Conservation (phyloP, 2,888 invertebrate genomes). For the Elysia crispata region DNA sequence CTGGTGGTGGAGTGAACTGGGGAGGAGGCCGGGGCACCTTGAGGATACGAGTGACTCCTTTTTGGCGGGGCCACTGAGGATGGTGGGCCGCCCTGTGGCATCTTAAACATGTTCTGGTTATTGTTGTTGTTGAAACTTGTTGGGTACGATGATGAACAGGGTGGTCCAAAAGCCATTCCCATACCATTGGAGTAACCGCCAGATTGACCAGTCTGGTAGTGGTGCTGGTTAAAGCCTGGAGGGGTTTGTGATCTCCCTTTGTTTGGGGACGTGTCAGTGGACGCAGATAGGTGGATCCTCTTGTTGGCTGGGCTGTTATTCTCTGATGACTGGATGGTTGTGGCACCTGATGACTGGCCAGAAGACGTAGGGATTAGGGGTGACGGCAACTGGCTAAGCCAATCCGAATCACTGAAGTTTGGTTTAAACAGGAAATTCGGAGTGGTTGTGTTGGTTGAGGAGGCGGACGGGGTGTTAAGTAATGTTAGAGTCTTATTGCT, state of each 20-base stretch:
- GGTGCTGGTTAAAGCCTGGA: constrained; percentile 41
- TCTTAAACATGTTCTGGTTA: constrained; percentile 62
- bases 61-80: constrained; percentile 53
- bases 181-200: background rate
- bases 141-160: constrained; percentile 64
- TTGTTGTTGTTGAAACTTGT: constrained; percentile 60
- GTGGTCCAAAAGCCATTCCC: background rate
- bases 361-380: constrained; percentile 41
- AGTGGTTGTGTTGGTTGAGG: constrained; percentile 35
- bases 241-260: constrained; percentile 52
- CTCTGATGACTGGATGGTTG: constrained; percentile 66
- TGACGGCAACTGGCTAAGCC: constrained; percentile 46
- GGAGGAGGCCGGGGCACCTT: constrained; percentile 62
- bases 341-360: constrained; percentile 42
- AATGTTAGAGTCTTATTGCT: constrained; percentile 40
- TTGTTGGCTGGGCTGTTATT: constrained; percentile 71
- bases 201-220: background rate
- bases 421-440: constrained; percentile 47
- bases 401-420: constrained; percentile 43
- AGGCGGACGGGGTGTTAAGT: constrained; percentile 35
- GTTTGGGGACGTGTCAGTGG: constrained; percentile 63
- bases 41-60: constrained; percentile 61
- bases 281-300: constrained; percentile 65
- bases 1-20: constrained; percentile 40
- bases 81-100: constrained; percentile 66